Evolutionary conservation across 2,888 invertebrate species (phyloP).

Genomic region (Pheosia gnoma): DNA sequence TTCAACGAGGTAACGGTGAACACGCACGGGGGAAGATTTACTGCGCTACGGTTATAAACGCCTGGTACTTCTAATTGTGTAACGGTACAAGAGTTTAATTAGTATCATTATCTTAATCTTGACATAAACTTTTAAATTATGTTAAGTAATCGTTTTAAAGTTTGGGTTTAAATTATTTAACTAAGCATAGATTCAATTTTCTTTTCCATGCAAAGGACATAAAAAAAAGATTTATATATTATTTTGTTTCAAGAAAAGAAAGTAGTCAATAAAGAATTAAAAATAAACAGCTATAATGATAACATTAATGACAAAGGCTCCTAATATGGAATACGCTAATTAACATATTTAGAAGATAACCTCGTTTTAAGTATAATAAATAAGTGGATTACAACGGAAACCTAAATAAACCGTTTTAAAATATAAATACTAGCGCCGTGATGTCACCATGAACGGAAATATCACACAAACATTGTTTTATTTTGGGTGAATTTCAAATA

Average conservation of each 20-base stretch:
- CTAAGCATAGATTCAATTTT: too few species aligned
- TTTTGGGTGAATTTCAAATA: too few species aligned
- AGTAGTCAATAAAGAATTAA: conserved; percentile 3
- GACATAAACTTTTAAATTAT: too few species aligned
- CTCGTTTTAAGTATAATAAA: neutral
- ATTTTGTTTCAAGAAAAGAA: neutral
- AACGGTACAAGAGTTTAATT: conserved; percentile 9
- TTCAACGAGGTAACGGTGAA: conserved; percentile 30
- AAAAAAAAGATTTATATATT: too few species aligned
- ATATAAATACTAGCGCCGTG: conserved; percentile 27
- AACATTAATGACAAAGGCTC: neutral
- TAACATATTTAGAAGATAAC: neutral
- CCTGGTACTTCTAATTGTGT: conserved; percentile 8
- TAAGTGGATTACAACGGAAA: conserved; percentile 36
- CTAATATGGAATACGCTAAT: neutral
- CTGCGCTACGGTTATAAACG: conserved; percentile 8
- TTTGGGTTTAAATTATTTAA: too few species aligned
- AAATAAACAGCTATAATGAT: neutral
- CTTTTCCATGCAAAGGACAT: too few species aligned
- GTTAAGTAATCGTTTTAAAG: too few species aligned
- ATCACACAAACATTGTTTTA: too few species aligned
- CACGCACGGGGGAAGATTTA: conserved; percentile 21
- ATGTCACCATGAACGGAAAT: conserved; percentile 33
- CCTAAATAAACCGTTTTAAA: conserved; percentile 26
- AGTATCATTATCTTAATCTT: neutral